Base-by-base conservation (phyloP, 2,797 vertebrate species). In the Chelidonichthys spinosus region DNA sequence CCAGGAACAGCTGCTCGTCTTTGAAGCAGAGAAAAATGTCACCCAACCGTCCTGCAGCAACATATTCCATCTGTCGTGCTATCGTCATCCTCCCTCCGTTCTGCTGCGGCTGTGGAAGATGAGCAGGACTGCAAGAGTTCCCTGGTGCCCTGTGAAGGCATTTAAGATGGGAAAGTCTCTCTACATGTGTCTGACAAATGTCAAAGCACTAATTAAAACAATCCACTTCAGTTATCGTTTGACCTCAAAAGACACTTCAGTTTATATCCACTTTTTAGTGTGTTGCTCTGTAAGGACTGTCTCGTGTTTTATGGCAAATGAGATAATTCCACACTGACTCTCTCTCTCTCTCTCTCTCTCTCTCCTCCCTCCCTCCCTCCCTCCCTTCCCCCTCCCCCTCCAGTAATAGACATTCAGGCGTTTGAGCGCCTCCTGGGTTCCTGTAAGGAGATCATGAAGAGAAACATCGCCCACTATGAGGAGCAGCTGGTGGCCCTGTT, bases 381-480 rank as follows among this genome's bases (percentile, higher is more conserved):
- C 11, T 2, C 25, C 50, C 8, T 39, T 8, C 36, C 1, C n/a
- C 6, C 6, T n/a, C 17, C 39, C 6, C 65, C 11, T 54, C 52
- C 90, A 99, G 98, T 99, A 90, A 98, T 99, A 95, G 98, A 99
- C 88, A 92, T 99, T 58, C 98, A 98, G 93, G 98, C 98, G 0
- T 99, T 99, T 73, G 98, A 99, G 94, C 96, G 98, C 85, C 95
- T 99, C 90, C 95, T 99, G 91, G 98, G 98, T 78, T 97, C 97
- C 84, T 99, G 97, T 94, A 99, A 97, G 95, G 97, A 99, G 94
- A 98, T 99, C 95, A 98, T 99, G 97, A 99, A 99, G 96, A 97
- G 97, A 90, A 99, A 99, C 94, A 99, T 99, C 92, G 91, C 97
- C 47, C 96, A 99, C 93, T 99, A 99, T 0, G 96, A 99, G 87